A percentile compares a stretch with the other conserved stretches of the same genome.
Evolutionary conservation across 2,797 vertebrate genomes (phyloP).

Genomic region (Ibycter americanus): DNA sequence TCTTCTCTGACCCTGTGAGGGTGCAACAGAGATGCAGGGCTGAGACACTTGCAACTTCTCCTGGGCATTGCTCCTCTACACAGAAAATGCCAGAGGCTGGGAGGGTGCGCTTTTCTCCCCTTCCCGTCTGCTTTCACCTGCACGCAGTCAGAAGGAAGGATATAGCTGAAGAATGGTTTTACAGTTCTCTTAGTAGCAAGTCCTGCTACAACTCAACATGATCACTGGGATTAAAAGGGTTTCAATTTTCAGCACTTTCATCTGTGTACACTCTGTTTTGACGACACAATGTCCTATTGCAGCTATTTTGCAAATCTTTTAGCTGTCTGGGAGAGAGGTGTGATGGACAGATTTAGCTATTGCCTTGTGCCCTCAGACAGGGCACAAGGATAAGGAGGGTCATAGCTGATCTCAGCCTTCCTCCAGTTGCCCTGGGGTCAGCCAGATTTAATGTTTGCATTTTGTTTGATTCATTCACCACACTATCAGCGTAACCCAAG

Average conservation of each 20-base stretch:
- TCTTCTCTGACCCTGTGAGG: neutral
- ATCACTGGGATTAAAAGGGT: neutral
- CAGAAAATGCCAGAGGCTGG: neutral
- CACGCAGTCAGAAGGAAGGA: neutral
- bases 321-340: neutral
- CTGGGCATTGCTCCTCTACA: neutral
- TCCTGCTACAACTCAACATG: neutral
- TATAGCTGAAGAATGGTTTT: neutral
- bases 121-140: neutral
- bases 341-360: neutral
- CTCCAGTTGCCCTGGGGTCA: neutral
- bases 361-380: neutral
- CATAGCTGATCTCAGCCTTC: neutral
- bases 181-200: neutral
- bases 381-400: neutral
- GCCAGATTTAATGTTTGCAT: neutral
- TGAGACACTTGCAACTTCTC: neutral
- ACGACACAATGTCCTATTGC: neutral
- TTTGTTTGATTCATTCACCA: constrained; percentile 29
- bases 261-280: neutral
- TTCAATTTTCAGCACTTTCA: neutral
- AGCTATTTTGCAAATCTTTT: neutral
- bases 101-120: neutral
- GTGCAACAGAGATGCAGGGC: neutral
- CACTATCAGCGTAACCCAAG: neutral